These are phyloP conservation scores for Zaprionus nigranus DNA, from an alignment of 1,140 invertebrate genomes.

Conservation along the genomic window DNA sequence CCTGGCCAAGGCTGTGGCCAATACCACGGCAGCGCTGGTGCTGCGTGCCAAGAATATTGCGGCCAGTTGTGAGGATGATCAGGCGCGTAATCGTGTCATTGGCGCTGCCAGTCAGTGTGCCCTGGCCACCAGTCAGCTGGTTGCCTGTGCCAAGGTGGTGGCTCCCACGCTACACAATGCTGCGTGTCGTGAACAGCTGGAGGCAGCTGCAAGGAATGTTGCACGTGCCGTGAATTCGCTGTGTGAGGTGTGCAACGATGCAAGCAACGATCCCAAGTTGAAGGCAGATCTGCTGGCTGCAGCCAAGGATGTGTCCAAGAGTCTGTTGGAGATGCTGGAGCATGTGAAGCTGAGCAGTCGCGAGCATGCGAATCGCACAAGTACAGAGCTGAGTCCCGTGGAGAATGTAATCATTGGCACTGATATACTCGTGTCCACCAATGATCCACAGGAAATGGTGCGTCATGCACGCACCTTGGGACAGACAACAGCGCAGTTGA, in stretches of 20 bases:
- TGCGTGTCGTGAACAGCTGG: conserved; percentile 96
- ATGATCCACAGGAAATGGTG: conserved; percentile 97
- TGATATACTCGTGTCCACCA: conserved; percentile 93
- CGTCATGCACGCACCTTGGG: conserved; percentile 96
- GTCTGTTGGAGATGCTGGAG: conserved; percentile 95
- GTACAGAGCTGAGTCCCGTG: conserved; percentile 91
- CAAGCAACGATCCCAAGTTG: conserved; percentile 87
- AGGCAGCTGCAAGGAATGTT: conserved; percentile 96
- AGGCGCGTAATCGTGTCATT: conserved; percentile 94
- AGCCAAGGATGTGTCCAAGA: conserved; percentile 94
- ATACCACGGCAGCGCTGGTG: conserved; percentile 97
- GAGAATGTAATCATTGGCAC: conserved; percentile 96
- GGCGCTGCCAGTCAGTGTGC: conserved; percentile 98
- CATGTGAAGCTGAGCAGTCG: conserved; percentile 91
- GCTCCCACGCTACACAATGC: conserved; percentile 94
- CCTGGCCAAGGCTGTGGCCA: conserved; percentile 97
- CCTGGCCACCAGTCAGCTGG: conserved; percentile 97
- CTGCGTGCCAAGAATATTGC: conserved; percentile 97
- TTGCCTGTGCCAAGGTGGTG: conserved; percentile 98
- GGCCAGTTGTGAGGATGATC: conserved; percentile 91
- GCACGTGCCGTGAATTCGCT: conserved; percentile 95
- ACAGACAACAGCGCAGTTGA: conserved; percentile 95
- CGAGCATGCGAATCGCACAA: conserved; percentile 85
- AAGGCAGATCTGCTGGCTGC: conserved; percentile 92
- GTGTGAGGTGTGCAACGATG: conserved; percentile 93